A percentile compares a stretch with the other conserved stretches of the same genome.
These are phyloP conservation scores for Empidonax traillii DNA, from an alignment of 2,113 vertebrate genomes.

Conservation along the genomic window DNA sequence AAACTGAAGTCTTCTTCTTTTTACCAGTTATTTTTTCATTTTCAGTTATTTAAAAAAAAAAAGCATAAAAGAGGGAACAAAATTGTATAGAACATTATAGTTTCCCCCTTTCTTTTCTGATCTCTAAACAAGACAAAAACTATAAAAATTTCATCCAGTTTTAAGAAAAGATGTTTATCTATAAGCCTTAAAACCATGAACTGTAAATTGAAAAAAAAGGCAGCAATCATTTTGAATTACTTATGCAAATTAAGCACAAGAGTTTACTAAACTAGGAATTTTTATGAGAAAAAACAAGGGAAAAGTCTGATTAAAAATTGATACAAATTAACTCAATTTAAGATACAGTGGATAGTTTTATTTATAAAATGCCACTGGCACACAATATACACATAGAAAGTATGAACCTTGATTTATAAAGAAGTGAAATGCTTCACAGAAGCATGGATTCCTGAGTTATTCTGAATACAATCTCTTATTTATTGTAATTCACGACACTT, in stretches of 20 bases:
- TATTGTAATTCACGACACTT: not conserved
- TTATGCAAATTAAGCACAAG: not conserved
- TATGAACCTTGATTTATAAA: conserved; percentile 3
- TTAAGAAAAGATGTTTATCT: not conserved
- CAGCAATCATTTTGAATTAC: not conserved
- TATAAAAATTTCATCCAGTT: not conserved
- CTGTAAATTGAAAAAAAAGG: not conserved
- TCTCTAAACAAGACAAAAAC: not conserved
- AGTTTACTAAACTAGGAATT: not conserved
- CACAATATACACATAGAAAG: not conserved
- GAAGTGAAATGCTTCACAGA: conserved; percentile 32
- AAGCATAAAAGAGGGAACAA: not conserved
- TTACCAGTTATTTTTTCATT: not conserved
- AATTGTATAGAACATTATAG: not conserved
- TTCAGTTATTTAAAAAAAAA: not conserved
- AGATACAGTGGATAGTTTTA: not conserved
- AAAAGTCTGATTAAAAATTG: not conserved
- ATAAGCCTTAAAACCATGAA: not conserved
- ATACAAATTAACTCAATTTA: not conserved
- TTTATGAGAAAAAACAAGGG: not conserved
- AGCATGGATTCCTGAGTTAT: conserved; percentile 26
- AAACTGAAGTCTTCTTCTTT: not conserved
- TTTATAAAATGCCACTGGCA: conserved; percentile 2
- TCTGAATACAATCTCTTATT: not conserved
- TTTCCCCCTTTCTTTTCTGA: not conserved